Evolutionary conservation across 2,888 invertebrate genomes (phyloP), one percentile per base, ranked within the genome.

Genomic region (Leptopilina syphax): DNA sequence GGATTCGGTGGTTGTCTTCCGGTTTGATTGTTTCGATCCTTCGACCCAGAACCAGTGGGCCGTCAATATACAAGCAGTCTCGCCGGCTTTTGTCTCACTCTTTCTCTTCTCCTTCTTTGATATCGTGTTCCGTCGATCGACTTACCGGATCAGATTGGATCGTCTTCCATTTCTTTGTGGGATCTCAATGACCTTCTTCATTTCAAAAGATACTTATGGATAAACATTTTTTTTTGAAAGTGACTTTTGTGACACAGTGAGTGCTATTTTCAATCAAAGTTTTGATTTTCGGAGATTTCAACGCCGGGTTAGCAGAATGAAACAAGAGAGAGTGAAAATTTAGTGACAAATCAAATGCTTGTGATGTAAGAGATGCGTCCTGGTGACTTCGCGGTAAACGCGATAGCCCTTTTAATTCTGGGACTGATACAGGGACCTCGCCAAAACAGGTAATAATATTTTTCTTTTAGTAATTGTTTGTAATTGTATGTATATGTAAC

Each of bases 321-420:
- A 44, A 7, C 44, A 24, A 47, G 79, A 77, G 76, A 77, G 77
- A 80, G 76, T 81, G 79, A 83, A 77, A 76, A 83, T 83, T 83
- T 84, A 85, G 86, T 85, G 80, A 84, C 84, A 86, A 86, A 88
- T 88, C 86, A 88, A 88, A 85, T 88, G 87, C 90, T 88, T 90
- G 90, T 91, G 90, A 91, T 91, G 91, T 91, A 90, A 92, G 92
- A 92, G 90, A 92, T 92, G 92, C 91, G 91, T 90, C 91, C 90
- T 84, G 90, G 89, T 89, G 91, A 91, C 88, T 88, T 92, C 91
- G 92, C 92, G 91, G 90, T 91, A 85, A 90, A 89, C 91, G 92
- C 91, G 92, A 91, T 92, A 90, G 91, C 91, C 90, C 90, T 91
- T 84, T 87, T 91, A 81, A 86, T 91, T 86, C 88, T 91, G 84